Evolutionary conservation across 2,113 vertebrate species (phyloP), one percentile per base, ranked within the genome.

Genomic region (Thamnaconus septentrionalis): DNA sequence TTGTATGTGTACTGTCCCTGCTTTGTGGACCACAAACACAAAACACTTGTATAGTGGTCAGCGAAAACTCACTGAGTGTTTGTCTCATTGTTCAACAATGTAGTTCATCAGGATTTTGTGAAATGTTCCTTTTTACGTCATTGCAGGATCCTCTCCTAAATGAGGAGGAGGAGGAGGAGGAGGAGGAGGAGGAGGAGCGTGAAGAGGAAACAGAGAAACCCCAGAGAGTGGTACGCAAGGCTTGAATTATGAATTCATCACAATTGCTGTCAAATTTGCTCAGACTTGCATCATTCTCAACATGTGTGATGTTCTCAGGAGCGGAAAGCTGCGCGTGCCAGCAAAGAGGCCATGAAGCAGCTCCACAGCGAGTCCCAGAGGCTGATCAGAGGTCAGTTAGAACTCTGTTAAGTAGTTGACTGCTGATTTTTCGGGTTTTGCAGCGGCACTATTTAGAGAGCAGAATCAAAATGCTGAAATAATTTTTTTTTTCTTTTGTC

Each of bases 291-390:
- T 60, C 4, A 53, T 43, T 55, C 10, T 42, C 8, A 41, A n/a
- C 6, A 5, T 56, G 6, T 58, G 10, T 55, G 53, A 11, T 61
- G 47, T 56, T 72, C 41, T 70, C 83, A 99, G 96, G 97, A 98
- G 85, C 91, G 95, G 66, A 98, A 95, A 76, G 95, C 97, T 48
- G 95, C 97, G 3, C 94, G 88, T 3, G 91, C 94, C 68, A 96
- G 95, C 87, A 97, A 93, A 80, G 96, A 98, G 76, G 96, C 95
- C 0, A 92, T 97, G 82, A 97, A 94, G 83, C 94, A 94, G 7
- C 88, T 99, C 3, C 97, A 99, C 51, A 98, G 97, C 82, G 97
- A 98, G 71, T 95, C 88, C 61, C 97, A 99, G 81, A 89, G 96
- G 59, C 92, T 99, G 60, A 58, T 99, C 71, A 89, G 97, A 95